A percentile compares a stretch with the other conserved stretches of the same genome.
Conservation (phyloP, 2,113 vertebrate genomes). For the Atherinomorus stipes region DNA sequence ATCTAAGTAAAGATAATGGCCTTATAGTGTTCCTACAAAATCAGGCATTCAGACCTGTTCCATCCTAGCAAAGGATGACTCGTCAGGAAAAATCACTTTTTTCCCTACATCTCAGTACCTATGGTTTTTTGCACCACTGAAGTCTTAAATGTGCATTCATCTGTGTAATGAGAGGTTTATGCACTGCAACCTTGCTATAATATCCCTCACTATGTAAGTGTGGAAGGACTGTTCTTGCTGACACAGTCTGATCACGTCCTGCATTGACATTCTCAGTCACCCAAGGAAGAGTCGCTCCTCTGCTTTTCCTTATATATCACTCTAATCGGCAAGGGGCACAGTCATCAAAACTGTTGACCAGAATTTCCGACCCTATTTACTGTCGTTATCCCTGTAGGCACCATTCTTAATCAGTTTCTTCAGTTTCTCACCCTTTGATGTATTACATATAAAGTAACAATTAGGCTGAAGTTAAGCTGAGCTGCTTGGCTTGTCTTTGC, state of each 20-base stretch:
- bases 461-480: neutral
- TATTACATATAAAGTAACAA: neutral
- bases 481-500: neutral
- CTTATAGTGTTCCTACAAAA: constrained; percentile 5
- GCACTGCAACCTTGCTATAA: constrained; percentile 20
- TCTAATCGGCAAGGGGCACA: neutral
- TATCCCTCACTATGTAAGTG: constrained; percentile 21
- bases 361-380: neutral
- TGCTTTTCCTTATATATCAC: constrained; percentile 23
- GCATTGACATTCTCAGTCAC: constrained; percentile 21
- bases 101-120: constrained; percentile 18
- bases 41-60: constrained; percentile 9
- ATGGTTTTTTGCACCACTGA: constrained; percentile 11
- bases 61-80: constrained; percentile 17
- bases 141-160: constrained; percentile 35
- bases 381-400: neutral
- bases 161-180: constrained; percentile 40
- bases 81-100: constrained; percentile 4
- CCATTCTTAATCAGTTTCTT: neutral
- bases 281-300: constrained; percentile 9
- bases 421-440: neutral
- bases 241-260: constrained; percentile 34
- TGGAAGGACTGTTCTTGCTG: constrained; percentile 19
- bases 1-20: constrained; percentile 3
- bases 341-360: neutral